Evolutionary conservation across 2,797 vertebrate species (phyloP).

Genomic region (Dallia pectoralis): DNA sequence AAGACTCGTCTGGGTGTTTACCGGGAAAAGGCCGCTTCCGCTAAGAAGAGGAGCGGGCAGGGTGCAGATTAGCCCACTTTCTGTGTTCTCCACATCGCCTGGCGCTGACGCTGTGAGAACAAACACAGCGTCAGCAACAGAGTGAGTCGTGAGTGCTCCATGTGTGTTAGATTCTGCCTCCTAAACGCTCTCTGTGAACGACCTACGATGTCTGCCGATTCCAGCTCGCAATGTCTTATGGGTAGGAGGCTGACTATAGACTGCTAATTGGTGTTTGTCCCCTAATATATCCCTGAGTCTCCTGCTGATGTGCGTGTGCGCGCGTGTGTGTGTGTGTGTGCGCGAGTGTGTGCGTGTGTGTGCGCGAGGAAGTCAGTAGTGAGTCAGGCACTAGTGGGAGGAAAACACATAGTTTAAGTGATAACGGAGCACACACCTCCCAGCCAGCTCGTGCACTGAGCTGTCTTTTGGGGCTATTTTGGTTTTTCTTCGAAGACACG

Average conservation of each 20-base stretch:
- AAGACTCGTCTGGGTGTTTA: too few species aligned
- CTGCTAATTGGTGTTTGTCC: neutral
- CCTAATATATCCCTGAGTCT: neutral
- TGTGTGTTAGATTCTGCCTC: slow-evolving; percentile 28
- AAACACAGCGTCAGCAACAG: neutral
- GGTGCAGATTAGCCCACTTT: neutral
- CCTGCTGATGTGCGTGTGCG: neutral
- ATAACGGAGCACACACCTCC: slow-evolving; percentile 32
- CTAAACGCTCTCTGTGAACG: neutral
- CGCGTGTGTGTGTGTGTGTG: neutral
- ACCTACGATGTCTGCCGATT: neutral
- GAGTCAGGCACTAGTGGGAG: slow-evolving; percentile 12
- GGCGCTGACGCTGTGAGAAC: neutral
- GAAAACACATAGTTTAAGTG: slow-evolving; percentile 24
- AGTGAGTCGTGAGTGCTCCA: slow-evolving; percentile 18
- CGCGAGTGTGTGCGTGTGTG: neutral
- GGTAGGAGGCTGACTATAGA: neutral
- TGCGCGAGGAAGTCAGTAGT: neutral
- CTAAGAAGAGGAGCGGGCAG: too few species aligned
- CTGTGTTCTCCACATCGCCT: neutral
- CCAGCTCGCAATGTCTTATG: neutral
- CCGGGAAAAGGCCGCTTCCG: too few species aligned
- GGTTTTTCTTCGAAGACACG: neutral
- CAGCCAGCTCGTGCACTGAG: neutral
- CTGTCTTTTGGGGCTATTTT: neutral